phyloP scores from a whole-genome alignment of 2,888 invertebrate genomes.

The Melangyna quadrimaculata region DNA sequence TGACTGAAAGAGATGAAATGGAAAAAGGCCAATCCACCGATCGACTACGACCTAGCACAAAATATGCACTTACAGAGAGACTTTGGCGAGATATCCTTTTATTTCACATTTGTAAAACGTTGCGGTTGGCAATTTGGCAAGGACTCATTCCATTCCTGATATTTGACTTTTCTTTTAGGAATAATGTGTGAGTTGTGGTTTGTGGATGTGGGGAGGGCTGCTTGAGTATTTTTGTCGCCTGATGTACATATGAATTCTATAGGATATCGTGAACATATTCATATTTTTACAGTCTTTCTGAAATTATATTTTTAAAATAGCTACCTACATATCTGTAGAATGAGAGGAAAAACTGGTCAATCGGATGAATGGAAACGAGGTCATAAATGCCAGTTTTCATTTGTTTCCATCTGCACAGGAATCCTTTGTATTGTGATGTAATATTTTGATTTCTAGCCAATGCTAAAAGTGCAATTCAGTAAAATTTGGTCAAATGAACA shows the following conservation, averaged over 20 bases:
- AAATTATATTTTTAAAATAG: slow-evolving; percentile 25
- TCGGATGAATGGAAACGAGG: slow-evolving; percentile 58
- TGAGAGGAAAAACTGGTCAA: slow-evolving; percentile 1
- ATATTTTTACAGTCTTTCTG: slow-evolving; percentile 57
- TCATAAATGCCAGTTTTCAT: slow-evolving; percentile 42
- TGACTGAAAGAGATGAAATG: slow-evolving; percentile 63
- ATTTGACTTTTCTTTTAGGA: slow-evolving; percentile 20
- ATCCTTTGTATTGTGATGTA: neutral
- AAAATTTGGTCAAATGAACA: slow-evolving; percentile 51
- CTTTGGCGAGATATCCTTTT: slow-evolving; percentile 41
- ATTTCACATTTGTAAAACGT: neutral
- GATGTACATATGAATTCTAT: slow-evolving; percentile 40
- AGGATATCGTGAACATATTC: slow-evolving; percentile 46
- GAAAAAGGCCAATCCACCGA: slow-evolving; percentile 68
- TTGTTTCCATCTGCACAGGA: neutral
- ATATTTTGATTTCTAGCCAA: slow-evolving; percentile 48
- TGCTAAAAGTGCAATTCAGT: slow-evolving; percentile 30
- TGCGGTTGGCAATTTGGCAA: slow-evolving; percentile 58
- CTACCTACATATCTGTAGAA: neutral
- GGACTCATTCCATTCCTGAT: neutral
- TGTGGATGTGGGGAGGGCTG: slow-evolving; percentile 13
- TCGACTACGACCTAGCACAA: slow-evolving; percentile 28
- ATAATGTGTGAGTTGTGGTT: neutral
- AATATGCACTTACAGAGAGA: slow-evolving; percentile 48
- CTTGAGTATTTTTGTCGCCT: slow-evolving; percentile 64